Evolutionary conservation across 2,113 vertebrate genomes (phyloP).

Genomic region (Anseranas semipalmata): DNA sequence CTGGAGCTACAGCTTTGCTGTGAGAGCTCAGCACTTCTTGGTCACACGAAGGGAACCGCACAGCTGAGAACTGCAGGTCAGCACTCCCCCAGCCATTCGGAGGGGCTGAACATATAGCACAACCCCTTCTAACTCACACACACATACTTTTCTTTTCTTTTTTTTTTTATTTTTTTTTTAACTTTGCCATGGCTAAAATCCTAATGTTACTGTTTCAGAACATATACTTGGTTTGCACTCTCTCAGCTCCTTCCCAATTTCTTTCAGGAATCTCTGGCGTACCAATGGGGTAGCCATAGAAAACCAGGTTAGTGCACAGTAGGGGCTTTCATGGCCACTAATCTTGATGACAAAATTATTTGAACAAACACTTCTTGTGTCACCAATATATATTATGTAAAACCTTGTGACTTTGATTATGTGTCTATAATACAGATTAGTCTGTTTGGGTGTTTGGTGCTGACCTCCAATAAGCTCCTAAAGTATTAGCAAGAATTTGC

Average conservation of each 20-base stretch:
- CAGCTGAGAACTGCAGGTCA: background rate
- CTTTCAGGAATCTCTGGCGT: background rate
- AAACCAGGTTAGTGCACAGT: slow-evolving; percentile 67
- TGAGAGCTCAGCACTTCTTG: background rate
- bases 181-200: background rate
- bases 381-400: slow-evolving; percentile 75
- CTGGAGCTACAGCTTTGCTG: background rate
- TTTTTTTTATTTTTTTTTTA: background rate
- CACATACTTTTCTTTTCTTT: background rate
- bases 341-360: slow-evolving; percentile 71
- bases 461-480: slow-evolving; percentile 75
- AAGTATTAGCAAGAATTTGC: slow-evolving; percentile 74
- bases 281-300: background rate
- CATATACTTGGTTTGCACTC: background rate
- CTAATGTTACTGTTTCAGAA: background rate
- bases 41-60: background rate
- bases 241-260: background rate
- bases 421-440: slow-evolving; percentile 73
- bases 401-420: slow-evolving; percentile 76
- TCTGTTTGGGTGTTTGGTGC: slow-evolving; percentile 76
- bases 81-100: background rate
- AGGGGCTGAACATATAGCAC: background rate
- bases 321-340: slow-evolving; percentile 68
- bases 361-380: slow-evolving; percentile 67
- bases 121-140: background rate